phyloP scores from a whole-genome alignment of 2,888 invertebrate species.

The Epistrophe eligans region DNA sequence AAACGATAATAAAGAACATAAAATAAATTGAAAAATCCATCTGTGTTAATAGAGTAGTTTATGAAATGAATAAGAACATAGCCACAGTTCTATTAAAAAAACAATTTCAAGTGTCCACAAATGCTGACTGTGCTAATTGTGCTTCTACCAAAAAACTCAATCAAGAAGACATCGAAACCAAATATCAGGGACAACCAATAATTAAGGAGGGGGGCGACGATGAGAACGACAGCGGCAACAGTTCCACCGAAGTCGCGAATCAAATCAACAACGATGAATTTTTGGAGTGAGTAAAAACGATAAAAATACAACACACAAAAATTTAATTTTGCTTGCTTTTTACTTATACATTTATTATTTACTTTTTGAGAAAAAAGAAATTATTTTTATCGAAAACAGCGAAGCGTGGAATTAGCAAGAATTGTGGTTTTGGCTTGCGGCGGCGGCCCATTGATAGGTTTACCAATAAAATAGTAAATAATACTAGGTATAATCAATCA shows the following conservation, averaged over 20 bases:
- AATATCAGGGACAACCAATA: slow-evolving; percentile 13
- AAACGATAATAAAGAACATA: neutral
- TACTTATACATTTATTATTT: neutral
- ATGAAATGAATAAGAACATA: slow-evolving; percentile 58
- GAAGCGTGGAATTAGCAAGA: neutral
- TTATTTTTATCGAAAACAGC: neutral
- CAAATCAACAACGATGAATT: slow-evolving; percentile 60
- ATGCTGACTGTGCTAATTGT: slow-evolving; percentile 54
- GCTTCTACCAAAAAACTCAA: slow-evolving; percentile 47
- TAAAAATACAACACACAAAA: slow-evolving; percentile 28
- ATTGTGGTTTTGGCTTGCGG: slow-evolving; percentile 11
- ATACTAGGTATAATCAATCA: slow-evolving; percentile 50
- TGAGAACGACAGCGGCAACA: slow-evolving; percentile 1
- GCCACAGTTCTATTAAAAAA: slow-evolving; percentile 53
- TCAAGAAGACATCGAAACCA: slow-evolving; percentile 31
- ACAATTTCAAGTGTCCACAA: slow-evolving; percentile 37
- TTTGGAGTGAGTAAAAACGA: slow-evolving; percentile 45
- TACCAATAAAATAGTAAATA: slow-evolving; percentile 52
- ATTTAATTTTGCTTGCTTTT: neutral
- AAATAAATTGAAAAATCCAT: neutral
- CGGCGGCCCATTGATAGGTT: slow-evolving; percentile 11
- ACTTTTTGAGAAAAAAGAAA: neutral
- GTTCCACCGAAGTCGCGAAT: slow-evolving; percentile 24
- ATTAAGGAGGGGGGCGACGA: neutral
- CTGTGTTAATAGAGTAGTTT: neutral